A percentile compares a stretch with the other conserved stretches of the same genome.
Conservation (phyloP, 2,113 vertebrate species). For the Genyomyrus donnyi region DNA sequence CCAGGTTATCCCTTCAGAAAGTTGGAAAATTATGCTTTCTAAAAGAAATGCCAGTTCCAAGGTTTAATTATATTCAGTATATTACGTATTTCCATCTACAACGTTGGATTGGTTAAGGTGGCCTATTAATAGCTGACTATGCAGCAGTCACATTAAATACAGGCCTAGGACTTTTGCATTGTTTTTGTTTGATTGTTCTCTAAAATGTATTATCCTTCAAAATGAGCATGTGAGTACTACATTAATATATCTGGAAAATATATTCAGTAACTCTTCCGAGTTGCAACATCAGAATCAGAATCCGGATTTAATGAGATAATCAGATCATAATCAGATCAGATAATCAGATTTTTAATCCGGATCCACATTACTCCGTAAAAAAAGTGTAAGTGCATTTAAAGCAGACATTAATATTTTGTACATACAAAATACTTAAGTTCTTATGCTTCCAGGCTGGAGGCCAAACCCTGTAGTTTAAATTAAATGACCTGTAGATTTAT, state of each 20-base stretch:
- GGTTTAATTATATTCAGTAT: background rate
- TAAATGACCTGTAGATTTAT: background rate
- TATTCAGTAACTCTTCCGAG: background rate
- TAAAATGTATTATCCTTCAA: background rate
- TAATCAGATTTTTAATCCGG: too few relatives aligned
- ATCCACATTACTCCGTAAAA: background rate
- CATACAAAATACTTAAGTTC: background rate
- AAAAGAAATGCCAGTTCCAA: background rate
- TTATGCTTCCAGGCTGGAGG: background rate
- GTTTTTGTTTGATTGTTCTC: background rate
- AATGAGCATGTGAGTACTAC: background rate
- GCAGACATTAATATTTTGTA: background rate
- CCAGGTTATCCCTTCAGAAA: background rate
- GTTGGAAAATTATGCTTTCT: background rate
- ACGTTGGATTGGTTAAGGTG: background rate
- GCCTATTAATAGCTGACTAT: background rate
- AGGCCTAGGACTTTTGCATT: background rate
- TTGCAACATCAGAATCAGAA: too few relatives aligned
- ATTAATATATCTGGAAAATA: background rate
- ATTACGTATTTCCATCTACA: background rate
- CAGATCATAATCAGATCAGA: too few relatives aligned
- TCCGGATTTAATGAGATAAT: too few relatives aligned
- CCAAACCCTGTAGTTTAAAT: background rate
- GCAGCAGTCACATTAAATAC: background rate
- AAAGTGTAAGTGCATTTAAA: background rate